Conservation (phyloP, 2,888 invertebrate species). For the Matsumyia berberina region DNA sequence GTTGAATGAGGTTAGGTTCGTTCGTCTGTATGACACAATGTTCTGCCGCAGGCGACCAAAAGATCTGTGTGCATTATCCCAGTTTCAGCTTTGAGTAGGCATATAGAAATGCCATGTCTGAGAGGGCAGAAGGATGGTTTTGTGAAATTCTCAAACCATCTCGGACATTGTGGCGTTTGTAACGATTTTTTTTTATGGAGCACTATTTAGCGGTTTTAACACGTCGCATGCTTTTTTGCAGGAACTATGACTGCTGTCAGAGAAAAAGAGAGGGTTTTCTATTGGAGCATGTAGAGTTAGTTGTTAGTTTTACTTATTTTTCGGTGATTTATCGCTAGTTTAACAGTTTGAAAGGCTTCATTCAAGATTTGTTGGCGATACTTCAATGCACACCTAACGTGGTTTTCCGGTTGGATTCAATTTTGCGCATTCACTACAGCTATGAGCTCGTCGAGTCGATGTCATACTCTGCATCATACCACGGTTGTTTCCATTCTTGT, state of each 20-base stretch:
- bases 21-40: slow-evolving; percentile 11
- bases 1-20: slow-evolving; percentile 39
- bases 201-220: slow-evolving; percentile 10
- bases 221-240: slow-evolving; percentile 6
- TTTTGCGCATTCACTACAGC: too few species aligned
- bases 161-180: slow-evolving; percentile 44
- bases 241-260: slow-evolving; percentile 7
- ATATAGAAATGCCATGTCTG: neutral
- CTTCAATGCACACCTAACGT: too few species aligned
- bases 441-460: too few species aligned
- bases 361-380: too few species aligned
- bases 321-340: too few species aligned
- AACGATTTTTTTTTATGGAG: slow-evolving; percentile 7
- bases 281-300: slow-evolving; percentile 3
- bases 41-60: slow-evolving; percentile 35
- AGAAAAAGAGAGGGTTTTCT: neutral
- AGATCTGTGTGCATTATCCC: slow-evolving; percentile 39
- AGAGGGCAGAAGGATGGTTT: slow-evolving; percentile 14
- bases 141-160: slow-evolving; percentile 25
- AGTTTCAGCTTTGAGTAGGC: slow-evolving; percentile 5
- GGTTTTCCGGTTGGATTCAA: too few species aligned
- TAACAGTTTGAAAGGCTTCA: too few species aligned
- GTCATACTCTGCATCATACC: too few species aligned
- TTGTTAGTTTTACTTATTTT: slow-evolving; percentile 33
- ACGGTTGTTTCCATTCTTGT: too few species aligned